Base-by-base conservation (phyloP, 2,888 invertebrate species). In the Leucozona laternaria region DNA sequence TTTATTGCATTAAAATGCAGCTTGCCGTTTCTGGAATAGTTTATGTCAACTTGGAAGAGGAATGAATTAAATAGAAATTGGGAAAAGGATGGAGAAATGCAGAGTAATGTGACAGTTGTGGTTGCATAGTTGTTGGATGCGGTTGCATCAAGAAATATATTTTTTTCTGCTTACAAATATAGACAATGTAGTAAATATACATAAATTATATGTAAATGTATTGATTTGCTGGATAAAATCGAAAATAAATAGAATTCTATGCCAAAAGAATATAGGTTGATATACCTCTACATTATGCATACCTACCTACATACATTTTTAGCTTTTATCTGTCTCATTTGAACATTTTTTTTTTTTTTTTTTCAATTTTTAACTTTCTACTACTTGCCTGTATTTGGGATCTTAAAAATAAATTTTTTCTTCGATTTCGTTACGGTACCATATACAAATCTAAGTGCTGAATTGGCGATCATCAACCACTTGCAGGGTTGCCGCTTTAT, bases 51-150 rank as follows among this genome's bases (percentile, higher is more conserved):
- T 60, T 60, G 48, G 11, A 22, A 53, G 25, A 5, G 40, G 10
- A 28, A 45, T 53, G 25, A 58, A 22, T 60, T 45, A 31, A 34
- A 43, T 58, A 66, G 17, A 22, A 25, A 40, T 58, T 11, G 17
- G 13, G 22, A 13, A 37, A 6, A 43, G n/a, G 17, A 25, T 53
- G 31, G 68, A 76, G 55, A 57, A 45, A n/a, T 50, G 20, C 0
- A 20, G 71, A 79, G 71, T 84, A 79, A 79, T 84, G 79, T 79
- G 79, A 79, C 75, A 84, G 79, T 79, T 84, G 84, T 37, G 84
- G 79, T 79, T 83, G 57, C 57, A 64, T 71, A 71, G 71, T 70
- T 71, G 79, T 70, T 71, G 70, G 71, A 58, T 83, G 79, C 37
- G 73, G 79, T 75, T 73, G 78, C 22, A 64, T 62, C 50, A 78